Evolutionary conservation across 2,888 invertebrate species (phyloP), one percentile per base, ranked within the genome.

Genomic region (Caenorhabditis doughertyi): DNA sequence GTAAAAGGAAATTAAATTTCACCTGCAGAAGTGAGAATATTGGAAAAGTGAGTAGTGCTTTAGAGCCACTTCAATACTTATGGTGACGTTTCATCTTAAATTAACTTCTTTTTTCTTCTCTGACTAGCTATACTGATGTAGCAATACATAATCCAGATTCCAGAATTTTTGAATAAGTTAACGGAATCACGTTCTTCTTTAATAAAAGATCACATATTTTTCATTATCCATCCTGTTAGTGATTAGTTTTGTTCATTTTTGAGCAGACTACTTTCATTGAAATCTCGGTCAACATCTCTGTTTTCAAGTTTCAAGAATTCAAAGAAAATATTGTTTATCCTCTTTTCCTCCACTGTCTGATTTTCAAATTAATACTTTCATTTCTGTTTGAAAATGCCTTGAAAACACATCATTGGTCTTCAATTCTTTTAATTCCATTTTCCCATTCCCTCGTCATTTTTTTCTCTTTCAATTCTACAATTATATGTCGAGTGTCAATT

Each of bases 1-100:
- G 7, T 23, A 51, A 42, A 35, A 35, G 64, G 62, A 73, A 73
- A 73, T 73, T 64, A 44, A 64, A 44, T 73, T 73, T 23, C 72
- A 73, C 72, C 72, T 73, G 72, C 53, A 49, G 29, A 1, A 29
- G 35, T n/a, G 56, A 72, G 62, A 64, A 39, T 39, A 8, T 32
- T n/a, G n/a, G n/a, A n/a, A n/a, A n/a, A n/a, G 62, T 23, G 49
- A 39, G 23, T 9, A 39, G 39, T 23, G 42, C 3, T 7, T 13
- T 42, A 11, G 5, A 42, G 13, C 18, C 44, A 47, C 44, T 47
- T 42, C 16, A 7, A 4, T 32, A 21, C 4, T 49, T 51, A 23
- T 32, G 32, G 53, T 55, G 51, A 51, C 55, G 53, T 67, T 25
- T 67, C 51, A 25, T 18, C n/a, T 51, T 27, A 25, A 27, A 47